Evolutionary conservation across 1,140 invertebrate species (phyloP).

Genomic region (Calosoma granatense): DNA sequence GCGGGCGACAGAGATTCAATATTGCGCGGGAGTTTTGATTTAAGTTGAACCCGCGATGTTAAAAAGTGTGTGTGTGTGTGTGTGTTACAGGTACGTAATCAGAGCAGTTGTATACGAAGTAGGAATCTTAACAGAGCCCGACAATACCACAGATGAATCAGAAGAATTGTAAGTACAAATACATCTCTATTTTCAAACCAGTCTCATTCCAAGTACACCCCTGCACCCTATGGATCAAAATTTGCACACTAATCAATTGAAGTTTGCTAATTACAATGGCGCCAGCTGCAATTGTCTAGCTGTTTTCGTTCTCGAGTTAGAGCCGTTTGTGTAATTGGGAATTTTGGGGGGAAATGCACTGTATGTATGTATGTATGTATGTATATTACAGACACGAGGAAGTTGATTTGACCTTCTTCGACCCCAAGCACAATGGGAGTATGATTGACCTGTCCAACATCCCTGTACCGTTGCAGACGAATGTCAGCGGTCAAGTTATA

Average conservation of each 20-base stretch:
- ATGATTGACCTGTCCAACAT: conserved; percentile 40
- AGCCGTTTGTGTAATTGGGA: not conserved
- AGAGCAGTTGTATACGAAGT: conserved; percentile 48
- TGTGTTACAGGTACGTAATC: too few relatives aligned
- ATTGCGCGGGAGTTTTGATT: too few relatives aligned
- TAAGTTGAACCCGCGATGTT: too few relatives aligned
- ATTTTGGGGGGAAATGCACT: conserved; percentile 10
- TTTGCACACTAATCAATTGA: too few relatives aligned
- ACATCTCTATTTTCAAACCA: not conserved
- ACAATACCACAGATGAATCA: conserved; percentile 33
- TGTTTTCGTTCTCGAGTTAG: not conserved
- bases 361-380: too few relatives aligned
- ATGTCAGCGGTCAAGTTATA: conserved; percentile 39
- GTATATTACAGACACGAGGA: conserved; percentile 42
- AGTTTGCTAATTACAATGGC: not conserved
- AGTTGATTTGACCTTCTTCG: conserved; percentile 43
- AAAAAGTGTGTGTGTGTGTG: too few relatives aligned
- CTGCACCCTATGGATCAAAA: too few relatives aligned
- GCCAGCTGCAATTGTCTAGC: not conserved
- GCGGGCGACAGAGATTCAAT: too few relatives aligned
- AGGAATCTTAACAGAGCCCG: conserved; percentile 42
- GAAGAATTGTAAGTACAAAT: conserved; percentile 11
- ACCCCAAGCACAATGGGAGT: conserved; percentile 37
- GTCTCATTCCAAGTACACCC: not conserved
- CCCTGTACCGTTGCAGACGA: conserved; percentile 41